Conservation (phyloP, 2,113 vertebrate genomes). For the Nansenia antarctica region DNA sequence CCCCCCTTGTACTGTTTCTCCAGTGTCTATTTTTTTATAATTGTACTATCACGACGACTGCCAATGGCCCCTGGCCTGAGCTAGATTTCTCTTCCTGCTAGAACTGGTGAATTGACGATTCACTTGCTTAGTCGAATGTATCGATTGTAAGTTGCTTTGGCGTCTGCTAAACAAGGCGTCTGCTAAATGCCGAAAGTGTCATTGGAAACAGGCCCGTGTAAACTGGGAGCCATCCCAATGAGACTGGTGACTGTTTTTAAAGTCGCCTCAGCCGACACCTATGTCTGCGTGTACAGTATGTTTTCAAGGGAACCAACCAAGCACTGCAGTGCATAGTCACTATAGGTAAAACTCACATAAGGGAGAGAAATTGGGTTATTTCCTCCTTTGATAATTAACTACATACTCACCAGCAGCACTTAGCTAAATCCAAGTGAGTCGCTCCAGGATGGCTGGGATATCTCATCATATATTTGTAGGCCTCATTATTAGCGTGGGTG, state of each 20-base stretch:
- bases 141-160: too few species aligned
- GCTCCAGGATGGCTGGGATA: constrained; percentile 47
- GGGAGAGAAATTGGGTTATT: constrained; percentile 25
- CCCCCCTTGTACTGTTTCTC: too few species aligned
- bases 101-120: too few species aligned
- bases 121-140: too few species aligned
- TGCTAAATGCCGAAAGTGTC: too few species aligned
- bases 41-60: too few species aligned
- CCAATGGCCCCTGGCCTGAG: too few species aligned
- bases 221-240: constrained; percentile 44
- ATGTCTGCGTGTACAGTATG: constrained; percentile 31
- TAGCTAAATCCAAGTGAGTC: constrained; percentile 41
- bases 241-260: constrained; percentile 32
- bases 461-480: constrained; percentile 33
- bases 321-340: constrained; percentile 23
- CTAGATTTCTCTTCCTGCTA: too few species aligned
- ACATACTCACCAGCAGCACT: constrained; percentile 21
- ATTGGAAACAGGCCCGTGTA: too few species aligned
- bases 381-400: constrained; percentile 50
- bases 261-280: constrained; percentile 25
- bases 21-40: too few species aligned
- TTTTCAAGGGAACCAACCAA: too few species aligned
- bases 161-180: too few species aligned
- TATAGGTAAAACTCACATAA: constrained; percentile 36
- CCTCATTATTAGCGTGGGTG: constrained; percentile 50